Percentiles rank a stretch among this genome's conserved stretches.
These are phyloP conservation scores for Poeciliopsis occidentalis DNA, from an alignment of 2,113 vertebrate species.

Conservation along the genomic window DNA sequence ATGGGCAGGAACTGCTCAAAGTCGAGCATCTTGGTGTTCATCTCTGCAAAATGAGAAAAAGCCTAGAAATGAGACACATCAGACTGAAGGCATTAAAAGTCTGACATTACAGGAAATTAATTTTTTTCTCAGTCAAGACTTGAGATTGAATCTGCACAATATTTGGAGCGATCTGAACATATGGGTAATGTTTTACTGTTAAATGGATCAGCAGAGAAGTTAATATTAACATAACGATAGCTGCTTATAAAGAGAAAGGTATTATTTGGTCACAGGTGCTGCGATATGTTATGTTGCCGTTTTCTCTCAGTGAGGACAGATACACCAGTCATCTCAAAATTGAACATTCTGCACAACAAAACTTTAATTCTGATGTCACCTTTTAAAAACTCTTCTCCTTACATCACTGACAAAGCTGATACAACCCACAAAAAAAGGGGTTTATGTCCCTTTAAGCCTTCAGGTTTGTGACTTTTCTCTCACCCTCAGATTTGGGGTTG, in stretches of 20 bases:
- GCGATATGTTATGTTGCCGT: background rate
- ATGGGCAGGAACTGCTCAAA: slow-evolving; percentile 98
- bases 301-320: background rate
- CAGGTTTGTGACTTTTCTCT: slow-evolving; percentile 37
- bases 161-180: background rate
- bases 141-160: background rate
- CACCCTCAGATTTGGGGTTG: slow-evolving; percentile 94
- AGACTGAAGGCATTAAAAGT: background rate
- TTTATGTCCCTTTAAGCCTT: background rate
- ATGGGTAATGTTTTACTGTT: background rate
- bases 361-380: background rate
- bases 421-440: background rate
- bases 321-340: background rate
- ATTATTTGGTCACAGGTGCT: too few relatives aligned
- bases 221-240: background rate
- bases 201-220: too few relatives aligned
- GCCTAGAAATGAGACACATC: background rate
- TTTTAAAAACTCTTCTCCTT: background rate
- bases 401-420: too few relatives aligned
- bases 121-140: background rate
- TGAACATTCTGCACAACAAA: background rate
- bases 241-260: background rate
- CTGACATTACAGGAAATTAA: background rate
- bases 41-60: slow-evolving; percentile 77
- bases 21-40: slow-evolving; percentile 90